A percentile compares a stretch with the other conserved stretches of the same genome.
These are phyloP conservation scores for Heterochromis multidens DNA, from an alignment of 2,113 vertebrate species.

Conservation along the genomic window DNA sequence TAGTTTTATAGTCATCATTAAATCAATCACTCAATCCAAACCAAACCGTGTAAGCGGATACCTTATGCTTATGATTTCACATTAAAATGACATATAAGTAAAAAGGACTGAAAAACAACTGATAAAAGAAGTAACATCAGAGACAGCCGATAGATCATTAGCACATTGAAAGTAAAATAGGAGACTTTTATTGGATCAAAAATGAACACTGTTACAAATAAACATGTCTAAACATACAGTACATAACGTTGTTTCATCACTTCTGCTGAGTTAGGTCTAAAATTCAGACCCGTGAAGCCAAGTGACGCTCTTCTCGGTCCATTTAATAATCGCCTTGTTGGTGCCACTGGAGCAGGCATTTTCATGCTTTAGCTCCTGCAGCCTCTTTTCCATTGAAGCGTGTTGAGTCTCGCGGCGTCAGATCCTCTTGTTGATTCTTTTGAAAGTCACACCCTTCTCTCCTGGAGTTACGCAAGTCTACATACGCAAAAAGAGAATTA, in stretches of 20 bases:
- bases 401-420: conserved; percentile 39
- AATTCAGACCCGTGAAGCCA: not conserved
- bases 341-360: not conserved
- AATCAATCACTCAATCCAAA: not conserved
- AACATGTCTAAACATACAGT: not conserved
- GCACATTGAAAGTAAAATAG: not conserved
- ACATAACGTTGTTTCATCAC: not conserved
- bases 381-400: not conserved
- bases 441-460: conserved; percentile 77
- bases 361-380: not conserved
- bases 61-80: not conserved
- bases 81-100: not conserved
- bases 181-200: not conserved
- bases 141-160: not conserved
- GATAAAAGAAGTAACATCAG: not conserved
- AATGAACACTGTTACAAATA: not conserved
- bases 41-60: not conserved
- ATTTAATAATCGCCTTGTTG: not conserved
- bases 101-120: not conserved
- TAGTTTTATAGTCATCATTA: not conserved
- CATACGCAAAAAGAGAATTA: not conserved
- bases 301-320: not conserved
- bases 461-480: conserved; percentile 61
- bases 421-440: conserved; percentile 77
- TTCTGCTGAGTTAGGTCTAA: not conserved